Conservation (phyloP, 2,888 invertebrate genomes). For the Drosophila prolongata region DNA sequence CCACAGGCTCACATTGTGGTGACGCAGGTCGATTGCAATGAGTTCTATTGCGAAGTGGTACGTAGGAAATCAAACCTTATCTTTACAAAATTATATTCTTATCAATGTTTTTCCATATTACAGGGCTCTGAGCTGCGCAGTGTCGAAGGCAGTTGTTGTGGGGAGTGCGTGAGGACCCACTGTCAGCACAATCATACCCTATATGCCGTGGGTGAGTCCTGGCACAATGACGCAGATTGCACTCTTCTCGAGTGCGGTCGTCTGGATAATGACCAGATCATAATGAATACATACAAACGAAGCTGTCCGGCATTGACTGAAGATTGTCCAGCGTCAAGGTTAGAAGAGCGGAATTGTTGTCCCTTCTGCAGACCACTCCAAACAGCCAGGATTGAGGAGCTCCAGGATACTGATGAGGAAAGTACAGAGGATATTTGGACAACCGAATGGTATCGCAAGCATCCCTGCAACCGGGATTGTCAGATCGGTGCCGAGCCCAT, state of each 20-base stretch:
- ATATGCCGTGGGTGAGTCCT: conserved; percentile 81
- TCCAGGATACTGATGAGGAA: conserved; percentile 33
- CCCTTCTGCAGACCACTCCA: conserved; percentile 68
- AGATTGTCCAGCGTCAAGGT: conserved; percentile 73
- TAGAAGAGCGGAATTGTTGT: conserved; percentile 81
- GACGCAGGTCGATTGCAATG: conserved; percentile 77
- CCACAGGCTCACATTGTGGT: conserved; percentile 62
- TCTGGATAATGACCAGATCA: conserved; percentile 67
- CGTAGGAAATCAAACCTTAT: conserved; percentile 25
- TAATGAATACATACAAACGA: conserved; percentile 81
- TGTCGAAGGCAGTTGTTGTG: conserved; percentile 80
- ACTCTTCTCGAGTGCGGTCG: conserved; percentile 81
- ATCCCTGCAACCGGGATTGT: conserved; percentile 88
- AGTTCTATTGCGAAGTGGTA: conserved; percentile 83
- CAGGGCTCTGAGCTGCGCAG: conserved; percentile 81
- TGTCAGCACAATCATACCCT: conserved; percentile 79
- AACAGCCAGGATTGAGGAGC: conserved; percentile 37
- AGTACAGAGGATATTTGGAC: conserved; percentile 70
- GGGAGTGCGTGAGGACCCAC: conserved; percentile 82
- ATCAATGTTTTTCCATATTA: background rate
- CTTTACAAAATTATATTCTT: too few species aligned
- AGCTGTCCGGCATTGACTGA: conserved; percentile 76
- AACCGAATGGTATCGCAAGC: conserved; percentile 79
- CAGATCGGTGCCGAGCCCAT: conserved; percentile 85
- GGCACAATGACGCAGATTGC: conserved; percentile 82